phyloP scores from a whole-genome alignment of 2,888 invertebrate genomes.

The Zelleria hepariella region DNA sequence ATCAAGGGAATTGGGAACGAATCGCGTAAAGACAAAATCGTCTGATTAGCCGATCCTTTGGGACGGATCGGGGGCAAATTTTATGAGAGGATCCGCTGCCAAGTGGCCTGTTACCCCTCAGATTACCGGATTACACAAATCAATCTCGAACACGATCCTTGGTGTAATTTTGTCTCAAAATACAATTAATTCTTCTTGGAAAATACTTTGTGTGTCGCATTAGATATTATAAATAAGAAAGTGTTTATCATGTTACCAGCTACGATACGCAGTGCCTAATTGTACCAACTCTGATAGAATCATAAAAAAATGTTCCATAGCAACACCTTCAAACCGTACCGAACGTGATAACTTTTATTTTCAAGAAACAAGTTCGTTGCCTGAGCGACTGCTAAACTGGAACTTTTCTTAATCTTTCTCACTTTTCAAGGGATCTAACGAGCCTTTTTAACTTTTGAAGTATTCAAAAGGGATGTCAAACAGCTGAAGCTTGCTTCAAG shows the following conservation, averaged over 20 bases:
- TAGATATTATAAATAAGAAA: too few relatives aligned
- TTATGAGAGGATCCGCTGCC: background rate
- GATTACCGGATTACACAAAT: background rate
- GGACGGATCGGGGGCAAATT: background rate
- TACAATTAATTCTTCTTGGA: too few relatives aligned
- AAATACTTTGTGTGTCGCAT: too few relatives aligned
- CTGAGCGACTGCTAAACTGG: too few relatives aligned
- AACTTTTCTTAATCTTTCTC: background rate
- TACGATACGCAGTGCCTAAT: too few relatives aligned
- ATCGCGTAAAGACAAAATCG: background rate
- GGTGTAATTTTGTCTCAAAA: too few relatives aligned
- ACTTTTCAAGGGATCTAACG: background rate
- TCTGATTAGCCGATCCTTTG: background rate
- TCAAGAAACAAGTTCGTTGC: too few relatives aligned
- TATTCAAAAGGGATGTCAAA: background rate
- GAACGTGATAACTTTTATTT: too few relatives aligned
- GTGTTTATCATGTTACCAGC: too few relatives aligned
- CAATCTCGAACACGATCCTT: background rate
- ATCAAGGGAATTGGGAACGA: background rate
- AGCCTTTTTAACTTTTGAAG: background rate
- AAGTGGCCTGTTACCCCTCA: background rate
- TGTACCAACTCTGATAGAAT: too few relatives aligned
- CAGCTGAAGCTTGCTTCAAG: background rate
- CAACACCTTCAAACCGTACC: too few relatives aligned
- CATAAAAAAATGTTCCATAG: too few relatives aligned